phyloP scores from a whole-genome alignment of 1,140 invertebrate species.

The Atta cephalotes region DNA sequence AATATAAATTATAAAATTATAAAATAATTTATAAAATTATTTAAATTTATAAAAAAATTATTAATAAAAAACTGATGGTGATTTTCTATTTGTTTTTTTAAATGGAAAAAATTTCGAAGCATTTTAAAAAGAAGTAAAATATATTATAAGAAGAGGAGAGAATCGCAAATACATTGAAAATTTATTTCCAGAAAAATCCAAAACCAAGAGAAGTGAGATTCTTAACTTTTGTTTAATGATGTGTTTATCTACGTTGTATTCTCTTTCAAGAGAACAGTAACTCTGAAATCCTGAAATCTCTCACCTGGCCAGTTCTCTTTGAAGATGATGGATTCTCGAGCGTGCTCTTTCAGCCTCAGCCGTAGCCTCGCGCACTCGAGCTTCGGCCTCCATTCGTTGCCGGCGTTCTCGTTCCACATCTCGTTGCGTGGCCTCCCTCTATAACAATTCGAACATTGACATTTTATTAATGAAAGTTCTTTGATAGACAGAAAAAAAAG shows the following conservation, averaged over 20 bases:
- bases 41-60: background rate
- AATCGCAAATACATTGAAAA: background rate
- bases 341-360: slow-evolving; percentile 87
- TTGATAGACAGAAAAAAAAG: background rate
- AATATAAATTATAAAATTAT: too few relatives aligned
- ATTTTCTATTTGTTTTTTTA: background rate
- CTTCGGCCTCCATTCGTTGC: slow-evolving; percentile 87
- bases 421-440: slow-evolving; percentile 88
- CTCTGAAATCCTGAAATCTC: slow-evolving; percentile 39
- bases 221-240: background rate
- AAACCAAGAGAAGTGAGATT: background rate
- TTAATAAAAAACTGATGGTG: background rate
- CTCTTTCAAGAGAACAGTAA: background rate
- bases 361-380: slow-evolving; percentile 86
- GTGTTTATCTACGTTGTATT: background rate
- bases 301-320: slow-evolving; percentile 87
- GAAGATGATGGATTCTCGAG: slow-evolving; percentile 87
- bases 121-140: background rate
- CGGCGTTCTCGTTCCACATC: slow-evolving; percentile 88
- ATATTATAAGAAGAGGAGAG: background rate
- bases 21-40: too few relatives aligned
- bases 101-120: slow-evolving; percentile 1
- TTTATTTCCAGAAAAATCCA: background rate
- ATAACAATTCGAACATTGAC: slow-evolving; percentile 77
- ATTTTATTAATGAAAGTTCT: slow-evolving; percentile 34